A percentile compares a stretch with the other conserved stretches of the same genome.
Conservation (phyloP, 2,888 invertebrate species). For the Resseliella maxima region DNA sequence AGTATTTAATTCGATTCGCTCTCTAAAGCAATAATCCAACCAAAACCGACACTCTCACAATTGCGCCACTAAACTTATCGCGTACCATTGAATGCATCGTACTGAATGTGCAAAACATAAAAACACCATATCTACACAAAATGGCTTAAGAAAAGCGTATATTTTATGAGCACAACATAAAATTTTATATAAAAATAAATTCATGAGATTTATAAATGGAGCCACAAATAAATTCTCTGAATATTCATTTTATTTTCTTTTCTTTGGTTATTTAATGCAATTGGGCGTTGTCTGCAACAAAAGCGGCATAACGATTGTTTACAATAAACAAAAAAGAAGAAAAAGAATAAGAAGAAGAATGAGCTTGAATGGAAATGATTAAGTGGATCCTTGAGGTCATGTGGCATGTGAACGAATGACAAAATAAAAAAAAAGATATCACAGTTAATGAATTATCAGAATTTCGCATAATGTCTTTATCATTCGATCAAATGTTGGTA, state of each 20-base stretch:
- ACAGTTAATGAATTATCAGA: background rate
- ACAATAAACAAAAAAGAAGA: too few relatives aligned
- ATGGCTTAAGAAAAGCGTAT: background rate
- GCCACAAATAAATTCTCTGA: background rate
- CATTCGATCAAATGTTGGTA: background rate
- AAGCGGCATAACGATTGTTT: background rate
- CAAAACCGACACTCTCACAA: background rate
- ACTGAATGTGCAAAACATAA: too few relatives aligned
- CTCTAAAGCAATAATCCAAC: slow-evolving; percentile 43
- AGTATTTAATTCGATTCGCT: background rate
- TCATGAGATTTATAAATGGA: slow-evolving; percentile 1
- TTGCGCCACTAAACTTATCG: background rate
- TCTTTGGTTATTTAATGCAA: background rate
- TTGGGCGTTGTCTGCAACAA: slow-evolving; percentile 40
- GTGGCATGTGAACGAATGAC: background rate
- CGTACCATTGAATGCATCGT: background rate
- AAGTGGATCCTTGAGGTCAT: background rate
- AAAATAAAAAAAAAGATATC: background rate
- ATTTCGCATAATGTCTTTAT: background rate
- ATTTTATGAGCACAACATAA: background rate
- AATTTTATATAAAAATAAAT: background rate
- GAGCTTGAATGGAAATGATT: background rate
- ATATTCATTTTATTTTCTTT: background rate
- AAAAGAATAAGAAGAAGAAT: too few relatives aligned
- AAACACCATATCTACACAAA: too few relatives aligned